These are phyloP conservation scores for Lepus townsendii DNA, from an alignment of 2,797 vertebrate genomes.

Conservation along the genomic window DNA sequence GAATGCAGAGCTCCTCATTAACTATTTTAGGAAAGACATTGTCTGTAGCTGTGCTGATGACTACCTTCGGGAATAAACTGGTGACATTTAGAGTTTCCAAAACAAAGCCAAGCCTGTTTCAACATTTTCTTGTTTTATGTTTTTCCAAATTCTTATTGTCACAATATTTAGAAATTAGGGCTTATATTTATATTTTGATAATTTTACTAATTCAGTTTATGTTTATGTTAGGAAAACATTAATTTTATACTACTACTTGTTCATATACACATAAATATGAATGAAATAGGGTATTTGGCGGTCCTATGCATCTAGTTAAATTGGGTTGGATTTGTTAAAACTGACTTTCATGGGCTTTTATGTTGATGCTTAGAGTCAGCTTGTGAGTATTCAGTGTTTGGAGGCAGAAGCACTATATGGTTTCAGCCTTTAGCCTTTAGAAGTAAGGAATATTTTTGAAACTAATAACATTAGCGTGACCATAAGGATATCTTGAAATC, in stretches of 20 bases:
- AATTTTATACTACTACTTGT: conserved; percentile 35
- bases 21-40: conserved; percentile 57
- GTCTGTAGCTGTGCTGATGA: neutral
- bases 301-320: neutral
- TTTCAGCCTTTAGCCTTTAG: neutral
- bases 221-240: conserved; percentile 3
- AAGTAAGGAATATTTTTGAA: conserved; percentile 26
- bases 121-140: neutral
- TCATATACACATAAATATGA: neutral
- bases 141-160: conserved; percentile 41
- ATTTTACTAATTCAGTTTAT: conserved; percentile 29
- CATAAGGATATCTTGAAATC: conserved; percentile 24
- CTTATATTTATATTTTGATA: neutral
- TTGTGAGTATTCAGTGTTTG: neutral
- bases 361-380: neutral
- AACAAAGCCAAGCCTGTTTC: conserved; percentile 19
- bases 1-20: neutral
- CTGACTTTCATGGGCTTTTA: neutral
- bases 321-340: neutral
- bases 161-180: conserved; percentile 23
- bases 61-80: neutral
- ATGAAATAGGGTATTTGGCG: neutral
- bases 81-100: conserved; percentile 44
- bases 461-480: neutral
- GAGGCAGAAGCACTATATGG: neutral